Conservation (phyloP, 2,888 invertebrate species). For the Clusia tigrina region DNA sequence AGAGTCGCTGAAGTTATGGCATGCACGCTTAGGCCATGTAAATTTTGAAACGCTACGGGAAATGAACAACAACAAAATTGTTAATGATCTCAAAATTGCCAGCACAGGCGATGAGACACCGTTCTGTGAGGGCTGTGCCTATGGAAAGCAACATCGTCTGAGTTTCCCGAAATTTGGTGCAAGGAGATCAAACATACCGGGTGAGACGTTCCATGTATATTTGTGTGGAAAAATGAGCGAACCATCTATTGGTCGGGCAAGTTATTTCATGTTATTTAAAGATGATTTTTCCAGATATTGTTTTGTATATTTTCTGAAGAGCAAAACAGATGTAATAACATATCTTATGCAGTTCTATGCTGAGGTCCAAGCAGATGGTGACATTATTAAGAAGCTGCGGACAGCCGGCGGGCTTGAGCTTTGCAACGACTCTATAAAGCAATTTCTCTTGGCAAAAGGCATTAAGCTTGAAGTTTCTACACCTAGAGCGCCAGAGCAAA, state of each 20-base stretch:
- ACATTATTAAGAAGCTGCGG: conserved; percentile 20
- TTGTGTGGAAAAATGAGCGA: conserved; percentile 30
- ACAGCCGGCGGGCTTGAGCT: conserved; percentile 22
- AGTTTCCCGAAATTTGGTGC: conserved; percentile 20
- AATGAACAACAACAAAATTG: conserved; percentile 11
- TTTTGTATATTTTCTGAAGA: conserved; percentile 31
- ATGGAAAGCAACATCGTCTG: conserved; percentile 25
- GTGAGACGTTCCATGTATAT: conserved; percentile 28
- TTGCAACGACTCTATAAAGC: conserved; percentile 20
- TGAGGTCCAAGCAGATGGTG: conserved; percentile 23
- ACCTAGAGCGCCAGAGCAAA: conserved; percentile 27
- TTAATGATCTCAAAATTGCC: conserved; percentile 15
- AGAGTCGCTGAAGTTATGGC: conserved; percentile 34
- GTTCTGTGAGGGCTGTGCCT: conserved; percentile 25
- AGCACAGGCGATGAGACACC: background rate
- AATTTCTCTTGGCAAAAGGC: conserved; percentile 13
- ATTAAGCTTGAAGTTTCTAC: conserved; percentile 20
- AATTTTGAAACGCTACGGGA: conserved; percentile 30
- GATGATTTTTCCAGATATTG: conserved; percentile 32
- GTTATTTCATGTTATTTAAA: conserved; percentile 33
- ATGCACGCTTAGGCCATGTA: conserved; percentile 38
- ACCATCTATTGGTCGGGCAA: conserved; percentile 26
- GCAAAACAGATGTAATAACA: conserved; percentile 27
- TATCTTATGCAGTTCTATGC: conserved; percentile 21
- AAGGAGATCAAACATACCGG: conserved; percentile 11